Percentiles rank a stretch among this genome's conserved stretches.
Conservation (phyloP, 2,888 invertebrate genomes). For the Philereme transversata region DNA sequence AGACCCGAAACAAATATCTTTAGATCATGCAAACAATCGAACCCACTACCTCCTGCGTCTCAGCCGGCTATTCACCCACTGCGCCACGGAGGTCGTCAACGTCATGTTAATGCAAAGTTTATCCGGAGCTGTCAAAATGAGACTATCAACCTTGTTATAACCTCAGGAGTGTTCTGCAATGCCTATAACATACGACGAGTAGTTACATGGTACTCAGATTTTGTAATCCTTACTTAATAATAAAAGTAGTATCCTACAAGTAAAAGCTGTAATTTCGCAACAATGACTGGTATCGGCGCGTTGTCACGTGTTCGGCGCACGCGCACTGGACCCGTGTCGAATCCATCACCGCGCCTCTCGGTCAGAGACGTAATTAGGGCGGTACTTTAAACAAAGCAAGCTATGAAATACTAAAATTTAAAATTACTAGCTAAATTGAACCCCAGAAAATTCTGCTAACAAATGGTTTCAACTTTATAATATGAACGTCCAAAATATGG, state of each 20-base stretch:
- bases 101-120: too few species aligned
- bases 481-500: too few species aligned
- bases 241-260: constrained; percentile 17
- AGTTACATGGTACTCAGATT: constrained; percentile 5
- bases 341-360: constrained; percentile 67
- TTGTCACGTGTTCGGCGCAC: constrained; percentile 58
- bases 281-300: constrained; percentile 27
- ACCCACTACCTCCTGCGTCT: too few species aligned
- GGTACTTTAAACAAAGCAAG: neutral
- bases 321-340: constrained; percentile 64
- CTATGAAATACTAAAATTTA: too few species aligned
- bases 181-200: constrained; percentile 8
- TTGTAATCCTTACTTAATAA: constrained; percentile 10
- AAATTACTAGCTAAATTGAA: too few species aligned
- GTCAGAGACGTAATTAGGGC: constrained; percentile 11
- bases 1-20: too few species aligned
- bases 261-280: constrained; percentile 27
- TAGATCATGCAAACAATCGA: too few species aligned
- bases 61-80: too few species aligned
- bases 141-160: neutral
- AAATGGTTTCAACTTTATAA: too few species aligned
- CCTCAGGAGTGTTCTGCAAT: neutral
- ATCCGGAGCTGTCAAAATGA: too few species aligned
- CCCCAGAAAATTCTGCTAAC: too few species aligned
- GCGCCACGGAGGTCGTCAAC: too few species aligned